phyloP scores from a whole-genome alignment of 2,888 invertebrate species.

The Glaucopsyche alexis region DNA sequence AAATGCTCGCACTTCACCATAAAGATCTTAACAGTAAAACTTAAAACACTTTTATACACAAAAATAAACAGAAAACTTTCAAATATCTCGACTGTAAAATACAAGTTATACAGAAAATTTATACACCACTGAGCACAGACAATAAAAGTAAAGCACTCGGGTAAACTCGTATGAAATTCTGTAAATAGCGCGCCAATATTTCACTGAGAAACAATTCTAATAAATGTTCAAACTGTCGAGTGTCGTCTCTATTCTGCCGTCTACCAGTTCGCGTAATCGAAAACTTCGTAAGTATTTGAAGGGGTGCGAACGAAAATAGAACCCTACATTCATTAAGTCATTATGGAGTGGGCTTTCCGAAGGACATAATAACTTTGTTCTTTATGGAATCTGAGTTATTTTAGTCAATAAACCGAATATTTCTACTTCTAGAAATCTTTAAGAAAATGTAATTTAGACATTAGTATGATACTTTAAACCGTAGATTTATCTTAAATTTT shows the following conservation, averaged over 20 bases:
- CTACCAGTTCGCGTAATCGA: not conserved
- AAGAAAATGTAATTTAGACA: not conserved
- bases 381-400: not conserved
- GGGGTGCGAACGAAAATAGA: conserved; percentile 13
- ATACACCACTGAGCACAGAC: conserved; percentile 11
- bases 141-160: conserved; percentile 11
- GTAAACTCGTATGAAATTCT: conserved; percentile 9
- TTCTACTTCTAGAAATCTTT: too few relatives aligned
- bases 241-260: not conserved
- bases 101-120: not conserved
- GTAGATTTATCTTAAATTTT: too few relatives aligned
- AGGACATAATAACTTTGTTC: not conserved
- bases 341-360: not conserved
- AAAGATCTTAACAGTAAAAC: not conserved
- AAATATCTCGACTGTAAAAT: not conserved
- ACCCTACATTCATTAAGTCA: not conserved
- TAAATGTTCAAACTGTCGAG: conserved; percentile 25
- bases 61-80: conserved; percentile 7
- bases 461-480: too few relatives aligned
- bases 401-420: too few relatives aligned
- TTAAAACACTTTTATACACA: not conserved
- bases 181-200: conserved; percentile 23
- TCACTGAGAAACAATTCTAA: conserved; percentile 17
- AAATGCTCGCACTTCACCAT: not conserved
- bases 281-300: conserved; percentile 7